Percentiles rank a stretch among this genome's conserved stretches.
Evolutionary conservation across 2,888 invertebrate species (phyloP).

Genomic region (Drosophila tripunctata): DNA sequence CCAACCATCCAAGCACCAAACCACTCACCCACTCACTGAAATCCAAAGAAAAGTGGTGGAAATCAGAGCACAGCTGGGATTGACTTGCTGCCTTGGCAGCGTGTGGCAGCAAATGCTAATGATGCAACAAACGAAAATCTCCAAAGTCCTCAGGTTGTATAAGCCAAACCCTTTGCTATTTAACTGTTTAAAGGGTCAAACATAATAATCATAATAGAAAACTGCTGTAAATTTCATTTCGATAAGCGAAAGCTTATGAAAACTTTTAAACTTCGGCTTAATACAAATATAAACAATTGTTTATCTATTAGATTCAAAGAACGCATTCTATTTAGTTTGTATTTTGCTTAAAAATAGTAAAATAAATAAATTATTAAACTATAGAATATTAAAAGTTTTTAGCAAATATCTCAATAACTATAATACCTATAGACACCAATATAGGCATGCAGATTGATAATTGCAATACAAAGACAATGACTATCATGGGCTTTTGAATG

Average conservation of each 20-base stretch:
- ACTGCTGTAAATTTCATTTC: neutral
- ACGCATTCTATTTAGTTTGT: no score
- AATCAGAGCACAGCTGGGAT: conserved; percentile 44
- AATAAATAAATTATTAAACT: no score
- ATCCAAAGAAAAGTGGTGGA: conserved; percentile 17
- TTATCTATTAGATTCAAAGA: no score
- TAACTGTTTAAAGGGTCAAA: neutral
- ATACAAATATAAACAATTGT: no score
- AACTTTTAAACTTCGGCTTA: neutral
- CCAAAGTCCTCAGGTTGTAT: neutral
- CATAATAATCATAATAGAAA: neutral
- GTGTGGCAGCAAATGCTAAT: conserved; percentile 38
- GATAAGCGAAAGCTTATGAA: neutral
- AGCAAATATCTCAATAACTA: no score
- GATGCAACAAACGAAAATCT: conserved; percentile 26
- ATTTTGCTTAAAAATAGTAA: no score
- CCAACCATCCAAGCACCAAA: neutral
- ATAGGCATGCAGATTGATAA: no score
- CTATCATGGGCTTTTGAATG: no score
- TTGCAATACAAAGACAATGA: no score
- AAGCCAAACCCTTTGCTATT: neutral
- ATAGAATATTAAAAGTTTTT: no score
- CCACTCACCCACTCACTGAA: neutral
- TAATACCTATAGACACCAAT: no score
- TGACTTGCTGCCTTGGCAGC: conserved; percentile 33